Conservation (phyloP, 2,113 vertebrate genomes). For the Zeus faber region DNA sequence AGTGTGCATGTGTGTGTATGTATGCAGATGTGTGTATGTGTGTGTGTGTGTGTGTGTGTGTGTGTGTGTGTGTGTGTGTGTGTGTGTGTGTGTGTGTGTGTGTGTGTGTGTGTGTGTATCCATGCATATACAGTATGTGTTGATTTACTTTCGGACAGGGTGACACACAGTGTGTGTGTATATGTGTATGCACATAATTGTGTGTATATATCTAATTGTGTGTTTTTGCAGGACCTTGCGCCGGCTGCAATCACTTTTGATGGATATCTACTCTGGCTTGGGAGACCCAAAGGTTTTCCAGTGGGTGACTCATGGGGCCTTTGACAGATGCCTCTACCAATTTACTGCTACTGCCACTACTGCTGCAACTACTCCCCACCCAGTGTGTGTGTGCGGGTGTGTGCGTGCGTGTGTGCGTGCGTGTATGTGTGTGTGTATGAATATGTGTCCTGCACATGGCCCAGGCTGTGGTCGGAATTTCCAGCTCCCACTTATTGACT, state of each 20-base stretch:
- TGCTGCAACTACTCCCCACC: conserved; percentile 49
- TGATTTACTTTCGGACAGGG: too few relatives aligned
- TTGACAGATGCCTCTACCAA: conserved; percentile 66
- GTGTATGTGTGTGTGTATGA: conserved; percentile 40
- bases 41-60: conserved; percentile 2
- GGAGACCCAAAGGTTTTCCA: conserved; percentile 64
- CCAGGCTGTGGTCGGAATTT: conserved; percentile 61
- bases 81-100: conserved; percentile 16
- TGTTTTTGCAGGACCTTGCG: conserved; percentile 52
- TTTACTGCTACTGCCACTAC: conserved; percentile 65
- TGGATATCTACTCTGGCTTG: conserved; percentile 68
- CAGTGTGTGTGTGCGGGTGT: conserved; percentile 34
- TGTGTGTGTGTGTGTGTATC: conserved; percentile 19
- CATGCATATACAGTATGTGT: conserved; percentile 15
- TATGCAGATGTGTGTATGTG: too few relatives aligned
- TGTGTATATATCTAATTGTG: conserved; percentile 40
- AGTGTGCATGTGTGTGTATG: too few relatives aligned
- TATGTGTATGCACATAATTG: conserved; percentile 26
- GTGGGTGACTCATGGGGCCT: conserved; percentile 65
- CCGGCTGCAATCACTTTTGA: conserved; percentile 66
- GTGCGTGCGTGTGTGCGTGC: conserved; percentile 7
- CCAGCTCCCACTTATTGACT: conserved; percentile 61
- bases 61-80: conserved; percentile 20
- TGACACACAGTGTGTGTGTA: too few relatives aligned
- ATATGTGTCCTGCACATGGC: conserved; percentile 59